Evolutionary conservation across 2,113 vertebrate genomes (phyloP).

Genomic region (Camelus dromedarius): DNA sequence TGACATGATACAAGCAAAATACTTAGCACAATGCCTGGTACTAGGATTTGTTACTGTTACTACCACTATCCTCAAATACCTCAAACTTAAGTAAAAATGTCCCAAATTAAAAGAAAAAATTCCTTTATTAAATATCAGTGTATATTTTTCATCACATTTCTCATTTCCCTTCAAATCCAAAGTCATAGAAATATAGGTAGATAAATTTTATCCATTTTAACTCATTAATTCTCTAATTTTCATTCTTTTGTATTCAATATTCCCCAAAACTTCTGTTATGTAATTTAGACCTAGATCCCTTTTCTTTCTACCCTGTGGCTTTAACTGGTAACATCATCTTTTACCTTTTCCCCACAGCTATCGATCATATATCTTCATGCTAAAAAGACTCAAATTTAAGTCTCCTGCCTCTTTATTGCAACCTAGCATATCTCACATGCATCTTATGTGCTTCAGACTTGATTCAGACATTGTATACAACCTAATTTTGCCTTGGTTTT

Average conservation of each 20-base stretch:
- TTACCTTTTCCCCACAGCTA: not conserved
- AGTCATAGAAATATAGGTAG: not conserved
- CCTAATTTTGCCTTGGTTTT: not conserved
- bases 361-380: not conserved
- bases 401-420: not conserved
- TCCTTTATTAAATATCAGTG: not conserved
- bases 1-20: not conserved
- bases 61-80: not conserved
- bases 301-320: not conserved
- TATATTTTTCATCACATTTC: not conserved
- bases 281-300: not conserved
- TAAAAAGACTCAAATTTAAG: not conserved
- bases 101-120: not conserved
- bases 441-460: not conserved
- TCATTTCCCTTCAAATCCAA: not conserved
- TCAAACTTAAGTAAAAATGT: not conserved
- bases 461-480: not conserved
- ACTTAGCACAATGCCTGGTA: not conserved
- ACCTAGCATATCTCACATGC: not conserved
- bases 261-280: not conserved
- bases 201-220: not conserved
- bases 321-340: not conserved
- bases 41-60: not conserved
- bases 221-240: not conserved
- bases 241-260: not conserved